phyloP scores from a whole-genome alignment of 2,797 vertebrate genomes.

The Falco columbarius region DNA sequence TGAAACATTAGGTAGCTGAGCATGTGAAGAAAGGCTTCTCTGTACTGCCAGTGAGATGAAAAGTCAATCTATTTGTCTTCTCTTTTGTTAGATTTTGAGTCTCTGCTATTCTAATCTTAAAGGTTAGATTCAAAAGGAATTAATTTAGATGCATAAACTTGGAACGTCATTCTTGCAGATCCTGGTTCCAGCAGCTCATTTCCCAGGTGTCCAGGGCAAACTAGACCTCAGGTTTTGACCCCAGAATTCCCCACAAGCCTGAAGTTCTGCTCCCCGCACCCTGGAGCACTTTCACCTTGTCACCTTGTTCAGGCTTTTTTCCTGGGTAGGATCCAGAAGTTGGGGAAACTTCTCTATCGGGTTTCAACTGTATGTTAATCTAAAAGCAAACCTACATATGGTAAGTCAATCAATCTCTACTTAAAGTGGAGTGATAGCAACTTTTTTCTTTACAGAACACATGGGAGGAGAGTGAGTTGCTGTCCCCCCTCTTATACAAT shows the following conservation, averaged over 20 bases:
- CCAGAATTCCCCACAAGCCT: background rate
- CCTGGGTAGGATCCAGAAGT: background rate
- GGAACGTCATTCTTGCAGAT: background rate
- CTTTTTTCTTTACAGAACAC: constrained; percentile 22
- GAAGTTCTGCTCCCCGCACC: background rate
- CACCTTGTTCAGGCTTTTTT: background rate
- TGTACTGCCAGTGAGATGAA: background rate
- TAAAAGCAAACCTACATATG: constrained; percentile 37
- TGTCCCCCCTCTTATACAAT: background rate
- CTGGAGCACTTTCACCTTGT: background rate
- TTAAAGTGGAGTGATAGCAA: background rate
- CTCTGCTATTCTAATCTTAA: background rate
- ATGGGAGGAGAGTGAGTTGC: background rate
- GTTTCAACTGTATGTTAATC: constrained; percentile 24
- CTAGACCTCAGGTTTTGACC: background rate
- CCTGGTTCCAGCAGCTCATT: background rate
- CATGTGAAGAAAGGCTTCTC: background rate
- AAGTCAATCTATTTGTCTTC: background rate
- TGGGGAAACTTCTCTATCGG: background rate
- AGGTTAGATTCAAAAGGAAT: background rate
- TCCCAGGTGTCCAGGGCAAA: background rate
- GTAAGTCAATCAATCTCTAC: constrained; percentile 39
- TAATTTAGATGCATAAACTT: background rate
- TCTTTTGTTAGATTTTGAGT: background rate
- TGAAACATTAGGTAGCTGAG: background rate